These are phyloP conservation scores for Idaea dimidiata DNA, from an alignment of 2,888 invertebrate species.

Conservation along the genomic window DNA sequence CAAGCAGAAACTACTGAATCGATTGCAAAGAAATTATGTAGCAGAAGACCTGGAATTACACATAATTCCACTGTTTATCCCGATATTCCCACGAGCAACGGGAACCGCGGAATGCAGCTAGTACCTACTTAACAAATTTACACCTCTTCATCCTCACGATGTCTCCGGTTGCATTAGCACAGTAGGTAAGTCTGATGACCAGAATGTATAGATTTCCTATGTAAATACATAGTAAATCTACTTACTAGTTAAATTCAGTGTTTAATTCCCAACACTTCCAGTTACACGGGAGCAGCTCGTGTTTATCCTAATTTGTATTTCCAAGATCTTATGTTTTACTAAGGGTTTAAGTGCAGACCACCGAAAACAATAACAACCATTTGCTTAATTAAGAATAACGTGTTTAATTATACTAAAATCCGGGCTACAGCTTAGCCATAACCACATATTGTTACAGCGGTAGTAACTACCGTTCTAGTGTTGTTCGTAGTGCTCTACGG, in stretches of 20 bases:
- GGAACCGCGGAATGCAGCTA: no score
- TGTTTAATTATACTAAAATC: conserved; percentile 1
- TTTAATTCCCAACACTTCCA: not conserved
- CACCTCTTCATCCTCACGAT: no score
- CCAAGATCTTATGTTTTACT: not conserved
- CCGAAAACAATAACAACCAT: not conserved
- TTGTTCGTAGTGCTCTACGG: conserved; percentile 15
- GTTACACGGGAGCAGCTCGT: not conserved
- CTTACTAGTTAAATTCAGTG: not conserved
- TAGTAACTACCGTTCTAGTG: conserved; percentile 18
- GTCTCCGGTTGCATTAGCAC: no score
- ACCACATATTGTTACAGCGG: conserved; percentile 14
- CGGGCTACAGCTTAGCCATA: not conserved
- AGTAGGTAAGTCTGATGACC: no score
- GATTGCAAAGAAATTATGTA: no score
- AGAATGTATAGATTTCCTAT: no score
- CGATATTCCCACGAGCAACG: no score
- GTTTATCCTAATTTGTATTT: not conserved
- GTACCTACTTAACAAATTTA: no score
- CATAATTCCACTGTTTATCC: no score
- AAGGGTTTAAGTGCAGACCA: not conserved
- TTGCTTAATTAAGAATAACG: not conserved
- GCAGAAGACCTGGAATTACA: no score
- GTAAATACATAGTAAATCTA: not conserved
- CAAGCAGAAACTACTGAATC: no score